These are phyloP conservation scores for Ornithoptera alexandrae DNA, from an alignment of 2,888 invertebrate species.

Conservation along the genomic window DNA sequence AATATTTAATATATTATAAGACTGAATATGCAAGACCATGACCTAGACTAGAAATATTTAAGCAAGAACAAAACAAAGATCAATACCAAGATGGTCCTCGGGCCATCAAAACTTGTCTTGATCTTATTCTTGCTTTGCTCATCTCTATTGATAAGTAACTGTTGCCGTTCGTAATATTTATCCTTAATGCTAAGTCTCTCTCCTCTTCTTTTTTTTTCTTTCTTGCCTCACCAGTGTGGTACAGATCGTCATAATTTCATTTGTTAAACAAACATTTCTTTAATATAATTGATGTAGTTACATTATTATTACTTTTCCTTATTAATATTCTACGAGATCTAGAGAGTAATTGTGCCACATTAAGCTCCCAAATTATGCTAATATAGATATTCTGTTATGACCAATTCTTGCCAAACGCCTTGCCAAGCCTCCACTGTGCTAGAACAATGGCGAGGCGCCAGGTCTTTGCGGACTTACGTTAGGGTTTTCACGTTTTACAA, in stretches of 20 bases:
- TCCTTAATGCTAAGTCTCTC: too few species aligned
- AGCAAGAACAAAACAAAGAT: too few species aligned
- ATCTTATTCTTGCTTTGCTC: too few species aligned
- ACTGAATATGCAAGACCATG: too few species aligned
- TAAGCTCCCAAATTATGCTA: conserved; percentile 14
- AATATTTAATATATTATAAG: too few species aligned
- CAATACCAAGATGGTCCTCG: too few species aligned
- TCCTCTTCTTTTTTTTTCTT: too few species aligned
- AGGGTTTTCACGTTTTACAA: conserved; percentile 1
- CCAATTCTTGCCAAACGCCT: conserved; percentile 20
- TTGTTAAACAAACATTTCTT: neutral
- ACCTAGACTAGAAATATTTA: too few species aligned
- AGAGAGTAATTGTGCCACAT: neutral
- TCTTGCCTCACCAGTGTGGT: too few species aligned
- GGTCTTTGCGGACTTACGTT: neutral
- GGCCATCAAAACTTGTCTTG: too few species aligned
- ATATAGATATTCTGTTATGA: conserved; percentile 18
- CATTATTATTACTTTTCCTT: neutral
- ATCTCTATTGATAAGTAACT: too few species aligned
- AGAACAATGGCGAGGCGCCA: conserved; percentile 23
- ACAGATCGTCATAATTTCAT: neutral
- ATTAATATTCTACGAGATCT: neutral
- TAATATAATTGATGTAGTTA: neutral
- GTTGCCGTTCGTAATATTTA: too few species aligned
- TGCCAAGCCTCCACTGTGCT: conserved; percentile 17